phyloP scores from a whole-genome alignment of 2,888 invertebrate species.

The Tenodera sinensis region DNA sequence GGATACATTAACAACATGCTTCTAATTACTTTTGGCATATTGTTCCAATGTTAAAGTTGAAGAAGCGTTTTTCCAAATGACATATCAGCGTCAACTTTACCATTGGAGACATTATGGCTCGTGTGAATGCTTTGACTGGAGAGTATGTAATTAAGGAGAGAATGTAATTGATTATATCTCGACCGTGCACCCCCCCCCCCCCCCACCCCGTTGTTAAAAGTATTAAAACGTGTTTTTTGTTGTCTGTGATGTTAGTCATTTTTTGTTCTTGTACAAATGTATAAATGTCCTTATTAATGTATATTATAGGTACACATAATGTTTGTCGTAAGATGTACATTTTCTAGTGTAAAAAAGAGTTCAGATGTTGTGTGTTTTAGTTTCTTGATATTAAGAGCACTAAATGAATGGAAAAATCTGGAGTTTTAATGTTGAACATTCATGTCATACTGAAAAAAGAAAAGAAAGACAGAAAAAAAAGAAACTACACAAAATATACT shows the following conservation, averaged over 20 bases:
- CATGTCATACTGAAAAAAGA: background rate
- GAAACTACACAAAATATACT: background rate
- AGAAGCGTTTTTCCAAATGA: too few relatives aligned
- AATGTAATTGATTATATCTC: background rate
- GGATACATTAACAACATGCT: background rate
- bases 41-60: background rate
- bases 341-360: background rate
- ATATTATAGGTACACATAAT: background rate
- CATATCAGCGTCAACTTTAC: background rate
- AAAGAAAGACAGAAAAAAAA: background rate
- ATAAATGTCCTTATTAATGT: slow-evolving; percentile 15
- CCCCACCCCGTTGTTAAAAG: slow-evolving; percentile 15
- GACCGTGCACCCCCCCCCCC: background rate
- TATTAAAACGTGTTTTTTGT: slow-evolving; percentile 26
- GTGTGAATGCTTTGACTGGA: background rate
- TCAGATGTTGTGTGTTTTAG: background rate
- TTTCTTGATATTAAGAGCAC: background rate
- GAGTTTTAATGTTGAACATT: background rate
- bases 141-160: slow-evolving; percentile 10
- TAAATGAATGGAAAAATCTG: background rate
- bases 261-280: slow-evolving; percentile 28
- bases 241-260: slow-evolving; percentile 30
- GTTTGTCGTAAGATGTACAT: slow-evolving; percentile 19
- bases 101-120: background rate
- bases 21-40: background rate